Evolutionary conservation across 1,140 invertebrate species (phyloP), one percentile per base, ranked within the genome.

Genomic region (Saccostrea cuccullata): DNA sequence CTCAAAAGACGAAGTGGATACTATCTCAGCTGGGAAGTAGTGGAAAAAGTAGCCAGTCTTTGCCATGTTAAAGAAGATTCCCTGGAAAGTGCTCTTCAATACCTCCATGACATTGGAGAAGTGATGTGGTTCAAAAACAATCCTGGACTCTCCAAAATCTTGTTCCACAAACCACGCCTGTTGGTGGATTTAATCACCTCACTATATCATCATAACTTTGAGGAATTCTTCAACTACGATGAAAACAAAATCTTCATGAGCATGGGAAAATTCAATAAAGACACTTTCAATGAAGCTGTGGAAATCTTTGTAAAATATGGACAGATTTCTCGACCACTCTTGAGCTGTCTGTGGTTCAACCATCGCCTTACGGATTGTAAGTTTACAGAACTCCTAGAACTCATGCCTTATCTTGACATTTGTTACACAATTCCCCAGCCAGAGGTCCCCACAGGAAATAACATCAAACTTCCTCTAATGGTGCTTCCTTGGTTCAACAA

Each of bases 281-380:
- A 91, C 58, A 90, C 91, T 40, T 93, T 94, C 86, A 73, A 91
- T 23, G 86, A 90, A n/a, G 91, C 90, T 20, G 89, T 88, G 40
- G 88, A 93, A 23, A 70, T 92, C 2, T 93, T 95, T 85, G 82
- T 92, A 12, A 88, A 86, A 56, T 89, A 91, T 85, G 94, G 94
- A 20, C 91, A 94, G 87, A 92, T 95, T 26, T 93, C 94, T 1
- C 89, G 94, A 58, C 94, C 93, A 30, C 86, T 95, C n/a, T 91
- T 95, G 23, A 92, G 92, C 88, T 93, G 92, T 70, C 86, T 95
- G 9, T 94, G 92, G 93, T 95, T 94, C 86, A 93, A 93, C 83
- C 89, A 94, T 55, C 86, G 91, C 17, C 85, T 94, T 0, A 88
- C 86, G 23, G 89, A 94, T 70, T 89, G 92, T 26, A 82, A 90